Base-by-base conservation (phyloP, 2,113 vertebrate genomes). In the Nerophis ophidion region DNA sequence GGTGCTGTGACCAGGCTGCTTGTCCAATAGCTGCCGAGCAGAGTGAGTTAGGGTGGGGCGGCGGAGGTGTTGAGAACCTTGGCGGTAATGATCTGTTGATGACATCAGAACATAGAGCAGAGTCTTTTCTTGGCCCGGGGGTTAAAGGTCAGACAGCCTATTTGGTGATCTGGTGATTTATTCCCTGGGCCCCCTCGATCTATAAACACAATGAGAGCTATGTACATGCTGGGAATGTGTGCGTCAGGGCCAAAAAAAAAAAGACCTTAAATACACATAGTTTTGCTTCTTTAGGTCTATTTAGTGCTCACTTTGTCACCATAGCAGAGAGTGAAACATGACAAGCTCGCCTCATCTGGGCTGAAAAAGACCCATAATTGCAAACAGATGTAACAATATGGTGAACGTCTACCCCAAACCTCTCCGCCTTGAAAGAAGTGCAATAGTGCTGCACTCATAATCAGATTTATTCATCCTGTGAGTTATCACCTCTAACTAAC, bases 91-190 rank as follows among this genome's bases (percentile, higher is more conserved):
- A 83, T 77, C 82, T 66, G 76, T 71, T 80, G 84, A 86, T 87
- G 84, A 85, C 83, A 86, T 84, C 83, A 82, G 68, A 73, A 84
- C 81, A 84, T 56, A 82, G 73, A 71, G 77, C 84, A 85, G 81
- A 75, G 77, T 70, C 74, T 84, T 81, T 83, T 76, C 75, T 81
- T 61, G 70, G 71, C 49, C 56, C 1, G 0, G 16, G 35, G 79
- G 83, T 76, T 42, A 84, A 79, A 84, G 80, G 81, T 82, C 80
- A 81, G 76, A 82, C 81, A 78, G 68, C 79, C 71, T 76, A 82
- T 85, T 87, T 75, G 75, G 65, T 79, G 83, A 82, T 74, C 72
- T 60, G 33, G 62, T 85, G 83, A 89, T 89, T 89, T 89, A 89
- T 87, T 79, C 69, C 53, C 49, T 8, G 60, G 75, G 79, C 80